Evolutionary conservation across 2,888 invertebrate genomes (phyloP), one percentile per base, ranked within the genome.

Genomic region (Rhaphigaster nebulosa): DNA sequence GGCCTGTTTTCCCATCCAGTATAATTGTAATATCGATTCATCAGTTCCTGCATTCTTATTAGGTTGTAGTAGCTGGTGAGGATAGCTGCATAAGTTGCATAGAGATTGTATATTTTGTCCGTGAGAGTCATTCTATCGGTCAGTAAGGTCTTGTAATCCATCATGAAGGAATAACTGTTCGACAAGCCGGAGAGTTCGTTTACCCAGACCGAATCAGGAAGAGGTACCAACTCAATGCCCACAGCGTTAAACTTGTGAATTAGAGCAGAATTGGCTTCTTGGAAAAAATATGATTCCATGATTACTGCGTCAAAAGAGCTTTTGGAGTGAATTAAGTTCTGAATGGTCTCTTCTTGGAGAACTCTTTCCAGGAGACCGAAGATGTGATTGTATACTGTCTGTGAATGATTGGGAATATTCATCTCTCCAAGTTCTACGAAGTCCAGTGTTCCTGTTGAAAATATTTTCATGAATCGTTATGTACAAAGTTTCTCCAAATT

Each of bases 191-290:
- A 38, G 1, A 91, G 45, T 45, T 91, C 91, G 88, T 91, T 91
- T 50, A 91, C 90, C 91, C 91, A 91, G 1, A 87, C 87, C 54
- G 50, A 89, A 89, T 91, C 91, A 15, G 89, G 88, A 29, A 91
- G 88, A 20, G 91, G 90, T 26, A 87, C 80, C 15, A 91, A 41
- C 23, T 87, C 91, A 5, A 92, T 91, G 29, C 56, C 91, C 18
- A 91, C 91, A 34, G 92, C 92, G 34, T 91, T 88, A 91, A 91
- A 92, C 91, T 92, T 92, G 89, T 92, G 92, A 5, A 91, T 88
- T 45, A 92, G 89, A 18, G 91, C 89, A 0, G 91, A 88, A 34
- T 88, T 90, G 26, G 91, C 90, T 80, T 92, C 92, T n/a, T 92
- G 92, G 15, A 76, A 84, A 26, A 91, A 90, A 50, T 70, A 80